Percentiles rank a stretch among this genome's conserved stretches.
Evolutionary conservation across 2,113 vertebrate genomes (phyloP).

Genomic region (Nothoprocta perdicaria): DNA sequence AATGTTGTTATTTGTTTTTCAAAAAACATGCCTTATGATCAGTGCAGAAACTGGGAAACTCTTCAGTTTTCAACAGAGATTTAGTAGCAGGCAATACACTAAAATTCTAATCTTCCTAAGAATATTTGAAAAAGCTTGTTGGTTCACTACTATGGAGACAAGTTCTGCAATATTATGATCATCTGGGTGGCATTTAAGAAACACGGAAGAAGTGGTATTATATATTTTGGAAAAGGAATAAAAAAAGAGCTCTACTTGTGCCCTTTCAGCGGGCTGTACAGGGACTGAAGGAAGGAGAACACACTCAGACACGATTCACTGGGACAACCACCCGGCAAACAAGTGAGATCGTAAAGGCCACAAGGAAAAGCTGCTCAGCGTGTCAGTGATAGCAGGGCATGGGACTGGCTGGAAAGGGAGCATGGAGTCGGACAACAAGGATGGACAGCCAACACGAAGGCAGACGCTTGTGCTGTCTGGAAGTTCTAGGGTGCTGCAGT

Average conservation of each 20-base stretch:
- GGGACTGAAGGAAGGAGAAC: neutral
- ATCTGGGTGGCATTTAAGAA: neutral
- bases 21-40: neutral
- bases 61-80: neutral
- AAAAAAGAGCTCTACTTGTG: neutral
- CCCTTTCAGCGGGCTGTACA: neutral
- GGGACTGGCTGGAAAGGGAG: rapidly evolving
- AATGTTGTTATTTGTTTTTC: neutral
- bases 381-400: neutral
- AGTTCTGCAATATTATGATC: neutral
- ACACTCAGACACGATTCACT: neutral
- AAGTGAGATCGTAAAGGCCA: neutral
- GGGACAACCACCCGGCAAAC: neutral
- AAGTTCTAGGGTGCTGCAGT: neutral
- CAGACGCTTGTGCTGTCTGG: neutral
- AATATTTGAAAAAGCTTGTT: neutral
- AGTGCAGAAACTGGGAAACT: neutral
- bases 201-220: neutral
- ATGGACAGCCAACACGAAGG: rapidly evolving
- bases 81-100: neutral
- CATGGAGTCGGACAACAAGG: neutral
- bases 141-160: neutral
- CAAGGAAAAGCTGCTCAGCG: neutral
- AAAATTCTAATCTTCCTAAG: neutral
- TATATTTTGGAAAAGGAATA: neutral